Base-by-base conservation (phyloP, 2,113 vertebrate species). In the Oryzias melastigma region DNA sequence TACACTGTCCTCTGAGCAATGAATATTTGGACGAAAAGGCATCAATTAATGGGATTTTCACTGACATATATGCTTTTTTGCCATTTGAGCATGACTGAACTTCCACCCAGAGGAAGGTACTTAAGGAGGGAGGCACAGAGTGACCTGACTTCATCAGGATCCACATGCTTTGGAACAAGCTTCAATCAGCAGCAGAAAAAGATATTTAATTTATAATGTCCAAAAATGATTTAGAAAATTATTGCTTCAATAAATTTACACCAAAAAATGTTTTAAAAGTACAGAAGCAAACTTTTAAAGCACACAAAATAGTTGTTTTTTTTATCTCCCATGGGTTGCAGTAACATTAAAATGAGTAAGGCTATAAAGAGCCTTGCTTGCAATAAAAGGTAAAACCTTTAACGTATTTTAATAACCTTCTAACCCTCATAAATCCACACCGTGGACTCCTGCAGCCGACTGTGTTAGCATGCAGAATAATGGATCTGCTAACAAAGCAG, bases 31-130 rank as follows among this genome's bases (percentile, higher is more conserved):
- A 83, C 62, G 62, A 82, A 78, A 85, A 68, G 53, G 51, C 76
- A 69, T 68, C 71, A 85, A 77, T 88, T 83, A 85, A 59, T 49
- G 60, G 43, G 52, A 74, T 80, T 80, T 75, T 56, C 52, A 73
- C 62, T 64, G 78, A 78, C 66, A 70, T 83, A 71, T 79, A 76
- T 73, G 67, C 67, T 80, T 65, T 77, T 85, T 69, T 78, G 77
- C 77, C 72, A 81, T 75, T 78, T 77, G 54, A 77, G 60, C 73
- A 61, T 75, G 75, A 75, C 29, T 81, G 74, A 77, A 73, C 67
- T 75, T 59, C 40, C 27, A 78, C 74, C 52, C 44, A 48, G 17
- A 65, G 76, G 70, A 66, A 55, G 6, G 20, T 51, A 62, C 50
- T 73, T 68, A 40, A 59, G 29, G 17, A 49, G 24, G 18, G 25